A percentile compares a stretch with the other conserved stretches of the same genome.
Evolutionary conservation across 2,797 vertebrate species (phyloP).

Genomic region (Bothrops alternatus): DNA sequence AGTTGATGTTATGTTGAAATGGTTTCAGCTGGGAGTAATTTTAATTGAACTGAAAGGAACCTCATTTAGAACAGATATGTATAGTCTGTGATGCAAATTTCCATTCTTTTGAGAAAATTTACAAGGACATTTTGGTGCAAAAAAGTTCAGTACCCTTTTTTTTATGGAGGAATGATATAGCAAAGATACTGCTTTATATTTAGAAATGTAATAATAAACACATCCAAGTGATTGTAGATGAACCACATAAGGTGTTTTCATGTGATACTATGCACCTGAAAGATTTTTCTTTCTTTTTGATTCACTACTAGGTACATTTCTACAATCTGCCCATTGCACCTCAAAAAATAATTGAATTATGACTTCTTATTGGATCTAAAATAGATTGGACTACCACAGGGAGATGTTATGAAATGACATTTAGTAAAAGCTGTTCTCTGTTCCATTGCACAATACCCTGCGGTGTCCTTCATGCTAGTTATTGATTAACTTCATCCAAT

Average conservation of each 20-base stretch:
- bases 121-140: background rate
- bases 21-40: background rate
- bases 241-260: background rate
- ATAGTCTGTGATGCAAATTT: background rate
- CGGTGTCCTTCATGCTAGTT: constrained; percentile 49
- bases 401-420: constrained; percentile 57
- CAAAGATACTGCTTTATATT: background rate
- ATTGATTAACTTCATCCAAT: constrained; percentile 56
- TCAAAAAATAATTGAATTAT: constrained; percentile 51
- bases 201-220: constrained; percentile 4
- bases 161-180: background rate
- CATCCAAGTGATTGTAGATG: constrained; percentile 29
- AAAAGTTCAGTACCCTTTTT: background rate
- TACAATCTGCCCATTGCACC: constrained; percentile 43
- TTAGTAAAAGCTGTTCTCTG: constrained; percentile 58
- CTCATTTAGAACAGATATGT: background rate
- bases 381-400: constrained; percentile 50
- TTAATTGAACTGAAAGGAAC: background rate
- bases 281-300: constrained; percentile 15
- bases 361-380: constrained; percentile 51
- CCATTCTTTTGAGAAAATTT: background rate
- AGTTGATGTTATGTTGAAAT: background rate
- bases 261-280: constrained; percentile 49
- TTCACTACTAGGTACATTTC: constrained; percentile 47
- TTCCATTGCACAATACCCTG: constrained; percentile 52